Percentiles rank a stretch among this genome's conserved stretches.
Conservation (phyloP, 1,140 invertebrate species). For the Hycleus phaleratus region DNA sequence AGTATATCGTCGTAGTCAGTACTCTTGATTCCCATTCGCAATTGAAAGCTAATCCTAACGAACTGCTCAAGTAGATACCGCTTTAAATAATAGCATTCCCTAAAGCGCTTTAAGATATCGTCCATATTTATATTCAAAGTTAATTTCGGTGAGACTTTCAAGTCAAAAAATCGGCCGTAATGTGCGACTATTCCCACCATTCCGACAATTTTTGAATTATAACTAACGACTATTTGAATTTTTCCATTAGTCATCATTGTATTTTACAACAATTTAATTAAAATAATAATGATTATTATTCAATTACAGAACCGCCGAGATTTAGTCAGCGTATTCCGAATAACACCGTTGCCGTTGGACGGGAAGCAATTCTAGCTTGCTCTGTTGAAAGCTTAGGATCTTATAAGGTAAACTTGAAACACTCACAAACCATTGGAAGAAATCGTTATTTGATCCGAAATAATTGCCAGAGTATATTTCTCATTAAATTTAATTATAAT, state of each 20-base stretch:
- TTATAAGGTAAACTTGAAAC: conserved; percentile 61
- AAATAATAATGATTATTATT: too few species aligned
- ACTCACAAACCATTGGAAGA: too few species aligned
- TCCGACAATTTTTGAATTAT: too few species aligned
- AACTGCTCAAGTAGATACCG: conserved; percentile 23
- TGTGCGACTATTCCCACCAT: too few species aligned
- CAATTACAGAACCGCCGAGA: conserved; percentile 63
- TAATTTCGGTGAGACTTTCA: conserved; percentile 24
- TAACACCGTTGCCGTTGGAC: conserved; percentile 71
- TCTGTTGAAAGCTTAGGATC: conserved; percentile 72
- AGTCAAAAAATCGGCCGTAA: too few species aligned
- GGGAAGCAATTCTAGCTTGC: conserved; percentile 75
- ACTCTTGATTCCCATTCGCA: conserved; percentile 17
- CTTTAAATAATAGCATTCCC: conserved; percentile 22
- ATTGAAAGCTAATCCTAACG: conserved; percentile 23
- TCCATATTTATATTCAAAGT: conserved; percentile 29
- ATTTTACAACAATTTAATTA: too few species aligned
- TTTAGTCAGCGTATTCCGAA: conserved; percentile 77
- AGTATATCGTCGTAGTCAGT: conserved; percentile 13
- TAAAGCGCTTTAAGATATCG: conserved; percentile 19
- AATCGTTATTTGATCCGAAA: background rate
- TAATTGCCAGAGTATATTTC: background rate
- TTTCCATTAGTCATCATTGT: too few species aligned
- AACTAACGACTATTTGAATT: too few species aligned
- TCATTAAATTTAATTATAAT: background rate